Conservation (phyloP, 2,797 vertebrate genomes). For the Dallia pectoralis region DNA sequence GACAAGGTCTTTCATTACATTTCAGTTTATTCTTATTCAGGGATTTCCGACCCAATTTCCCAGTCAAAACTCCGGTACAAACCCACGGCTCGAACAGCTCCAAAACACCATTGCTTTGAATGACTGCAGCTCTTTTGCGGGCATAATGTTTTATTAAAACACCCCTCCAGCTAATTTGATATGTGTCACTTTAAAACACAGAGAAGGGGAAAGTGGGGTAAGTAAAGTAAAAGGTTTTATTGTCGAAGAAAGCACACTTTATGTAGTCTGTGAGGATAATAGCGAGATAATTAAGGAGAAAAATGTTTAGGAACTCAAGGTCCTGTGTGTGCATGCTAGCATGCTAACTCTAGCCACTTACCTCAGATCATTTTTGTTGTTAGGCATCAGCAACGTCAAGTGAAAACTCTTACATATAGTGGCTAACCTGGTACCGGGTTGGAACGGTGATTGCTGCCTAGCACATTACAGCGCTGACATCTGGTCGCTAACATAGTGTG, state of each 20-base stretch:
- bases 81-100: not conserved
- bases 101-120: not conserved
- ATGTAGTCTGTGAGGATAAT: no score
- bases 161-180: not conserved
- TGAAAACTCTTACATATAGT: not conserved
- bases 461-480: not conserved
- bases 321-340: no score
- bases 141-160: not conserved
- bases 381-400: not conserved
- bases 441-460: not conserved
- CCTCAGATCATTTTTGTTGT: no score
- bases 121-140: not conserved
- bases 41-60: not conserved
- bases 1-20: conserved; percentile 27
- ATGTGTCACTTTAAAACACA: not conserved
- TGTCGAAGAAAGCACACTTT: no score
- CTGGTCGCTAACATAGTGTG: not conserved
- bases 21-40: not conserved
- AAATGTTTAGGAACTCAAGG: no score
- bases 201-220: not conserved
- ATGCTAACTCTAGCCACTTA: no score
- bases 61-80: not conserved
- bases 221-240: not conserved
- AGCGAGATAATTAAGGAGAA: no score
- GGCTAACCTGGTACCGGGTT: not conserved